phyloP scores from a whole-genome alignment of 2,113 vertebrate species.

The Cygnus buccinator region DNA sequence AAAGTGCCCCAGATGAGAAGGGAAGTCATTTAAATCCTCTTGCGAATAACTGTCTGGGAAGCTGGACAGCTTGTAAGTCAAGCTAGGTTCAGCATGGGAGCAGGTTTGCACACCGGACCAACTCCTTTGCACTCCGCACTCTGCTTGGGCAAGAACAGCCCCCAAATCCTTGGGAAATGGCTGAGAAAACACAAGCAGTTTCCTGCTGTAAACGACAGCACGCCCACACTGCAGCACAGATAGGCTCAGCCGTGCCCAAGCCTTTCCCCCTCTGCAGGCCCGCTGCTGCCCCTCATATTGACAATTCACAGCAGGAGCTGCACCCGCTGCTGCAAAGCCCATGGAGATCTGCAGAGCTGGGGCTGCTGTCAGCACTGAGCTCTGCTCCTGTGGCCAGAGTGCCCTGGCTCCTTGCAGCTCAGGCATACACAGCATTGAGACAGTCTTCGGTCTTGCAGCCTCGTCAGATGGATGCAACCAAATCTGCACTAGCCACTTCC shows the following conservation, averaged over 20 bases:
- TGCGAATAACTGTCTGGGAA: background rate
- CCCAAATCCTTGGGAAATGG: background rate
- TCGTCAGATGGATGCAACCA: background rate
- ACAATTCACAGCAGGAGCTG: background rate
- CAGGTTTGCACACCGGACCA: background rate
- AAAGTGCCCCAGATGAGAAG: background rate
- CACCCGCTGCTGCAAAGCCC: fast-evolving
- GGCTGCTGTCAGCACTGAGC: background rate
- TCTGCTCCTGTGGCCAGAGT: background rate
- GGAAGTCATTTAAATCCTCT: background rate
- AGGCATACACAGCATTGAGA: too few species aligned
- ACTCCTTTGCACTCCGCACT: background rate
- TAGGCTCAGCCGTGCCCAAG: fast-evolving
- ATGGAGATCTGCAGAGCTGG: background rate
- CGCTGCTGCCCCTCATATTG: fast-evolving
- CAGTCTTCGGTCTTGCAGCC: background rate
- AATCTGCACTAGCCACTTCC: fast-evolving
- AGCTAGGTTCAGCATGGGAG: background rate
- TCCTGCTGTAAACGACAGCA: background rate
- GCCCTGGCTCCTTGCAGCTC: background rate
- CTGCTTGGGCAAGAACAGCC: background rate
- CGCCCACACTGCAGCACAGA: fast-evolving
- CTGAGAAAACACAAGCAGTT: background rate
- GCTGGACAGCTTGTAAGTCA: background rate
- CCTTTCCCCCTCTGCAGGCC: background rate